phyloP scores from a whole-genome alignment of 2,888 invertebrate genomes.

The Agrotis segetum region DNA sequence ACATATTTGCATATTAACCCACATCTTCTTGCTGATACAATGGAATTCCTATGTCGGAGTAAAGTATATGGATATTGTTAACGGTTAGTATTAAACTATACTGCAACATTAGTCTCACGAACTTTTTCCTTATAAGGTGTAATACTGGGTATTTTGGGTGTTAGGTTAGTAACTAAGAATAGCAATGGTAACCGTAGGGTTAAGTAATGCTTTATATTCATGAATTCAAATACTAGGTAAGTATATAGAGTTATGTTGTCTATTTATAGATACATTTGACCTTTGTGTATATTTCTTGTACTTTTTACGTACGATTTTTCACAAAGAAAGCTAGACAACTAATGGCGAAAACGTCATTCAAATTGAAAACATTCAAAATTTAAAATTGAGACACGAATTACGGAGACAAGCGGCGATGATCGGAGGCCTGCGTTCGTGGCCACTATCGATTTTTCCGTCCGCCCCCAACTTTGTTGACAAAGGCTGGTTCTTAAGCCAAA shows the following conservation, averaged over 20 bases:
- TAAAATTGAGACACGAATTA: conserved; percentile 82
- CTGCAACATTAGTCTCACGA: conserved; percentile 49
- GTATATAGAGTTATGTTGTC: too few species aligned
- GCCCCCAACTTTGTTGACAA: conserved; percentile 90
- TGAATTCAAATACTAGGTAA: background rate
- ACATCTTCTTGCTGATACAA: conserved; percentile 56
- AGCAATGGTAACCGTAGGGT: background rate
- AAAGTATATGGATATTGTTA: conserved; percentile 44
- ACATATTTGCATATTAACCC: conserved; percentile 62
- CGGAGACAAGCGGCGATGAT: conserved; percentile 83
- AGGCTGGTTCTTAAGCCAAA: conserved; percentile 91
- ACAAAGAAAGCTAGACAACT: background rate
- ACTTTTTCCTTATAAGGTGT: conserved; percentile 57
- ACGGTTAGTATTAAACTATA: conserved; percentile 42
- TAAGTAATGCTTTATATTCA: background rate
- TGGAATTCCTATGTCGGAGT: conserved; percentile 49
- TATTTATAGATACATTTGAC: background rate
- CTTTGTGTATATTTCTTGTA: background rate
- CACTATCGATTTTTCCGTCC: conserved; percentile 89
- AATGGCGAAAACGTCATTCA: conserved; percentile 2
- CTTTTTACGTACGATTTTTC: background rate
- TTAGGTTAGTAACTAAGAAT: conserved; percentile 22
- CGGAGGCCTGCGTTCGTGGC: conserved; percentile 82
- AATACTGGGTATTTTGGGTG: conserved; percentile 25
- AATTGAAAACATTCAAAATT: conserved; percentile 68